Evolutionary conservation across 92 coral and sea anemone genomes (phyloP), one percentile per base, ranked within the genome.

Genomic region (Pocillopora grandis): DNA sequence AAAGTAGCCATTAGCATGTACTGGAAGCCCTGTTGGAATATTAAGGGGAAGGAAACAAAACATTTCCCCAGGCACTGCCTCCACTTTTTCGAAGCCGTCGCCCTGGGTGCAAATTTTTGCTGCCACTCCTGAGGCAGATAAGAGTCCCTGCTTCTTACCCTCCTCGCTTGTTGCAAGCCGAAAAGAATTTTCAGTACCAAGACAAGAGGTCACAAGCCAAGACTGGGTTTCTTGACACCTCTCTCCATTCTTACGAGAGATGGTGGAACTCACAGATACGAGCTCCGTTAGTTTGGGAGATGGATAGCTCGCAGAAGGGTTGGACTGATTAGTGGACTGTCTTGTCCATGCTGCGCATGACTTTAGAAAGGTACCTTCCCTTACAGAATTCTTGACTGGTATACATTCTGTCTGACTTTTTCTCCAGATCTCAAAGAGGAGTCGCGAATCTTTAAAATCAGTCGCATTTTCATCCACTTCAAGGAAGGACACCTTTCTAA

Each of bases 1-100:
- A 60, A 93, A 93, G 85, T 90, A 93, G 2, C 97, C 97, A 76
- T 93, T 93, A 37, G 91, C 88, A 56, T 93, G 96, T 8, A 91
- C 96, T 37, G 96, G 96, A 61, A 93, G 81, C 21, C 97, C 97
- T 37, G 95, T 90, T 74, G 88, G 80, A 76, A 94, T 89, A 42
- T 92, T 92, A 1, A 94, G 78, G 1, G 98, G 98, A 16, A 94
- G 89, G 69, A 92, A 94, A 58, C 96, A 92, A 77, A 92, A 94
- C 10, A 90, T 92, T 57, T 94, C 98, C 3, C 98, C 98, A 21
- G 52, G 37, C 35, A 79, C 79, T 42, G 66, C 66, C 49, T 79
- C 64, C 2, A 75, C 73, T 37, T 37, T 72, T 7, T n/a, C 33
- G 31, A 27, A 59, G 21, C 64, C 49, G 12, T 2, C 52, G 1